Percentiles rank a stretch among this genome's conserved stretches.
These are phyloP conservation scores for Myrmophylax atrothorax DNA, from an alignment of 2,113 vertebrate species.

Conservation along the genomic window DNA sequence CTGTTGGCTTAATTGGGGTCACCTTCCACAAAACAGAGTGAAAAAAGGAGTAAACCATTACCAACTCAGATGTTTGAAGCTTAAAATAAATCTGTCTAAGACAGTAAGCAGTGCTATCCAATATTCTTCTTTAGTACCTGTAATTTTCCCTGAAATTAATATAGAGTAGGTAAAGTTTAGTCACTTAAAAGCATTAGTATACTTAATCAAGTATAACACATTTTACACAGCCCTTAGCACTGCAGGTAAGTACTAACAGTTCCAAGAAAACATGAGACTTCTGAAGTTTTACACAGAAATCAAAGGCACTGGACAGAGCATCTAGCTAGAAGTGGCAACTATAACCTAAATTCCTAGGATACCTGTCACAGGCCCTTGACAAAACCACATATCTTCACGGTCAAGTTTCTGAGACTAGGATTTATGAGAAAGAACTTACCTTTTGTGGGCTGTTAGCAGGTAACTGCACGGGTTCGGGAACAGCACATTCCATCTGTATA, in stretches of 20 bases:
- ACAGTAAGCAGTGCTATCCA: neutral
- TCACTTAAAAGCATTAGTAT: neutral
- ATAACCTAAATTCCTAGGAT: neutral
- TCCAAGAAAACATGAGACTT: neutral
- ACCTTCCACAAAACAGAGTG: neutral
- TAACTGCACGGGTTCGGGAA: constrained; percentile 56
- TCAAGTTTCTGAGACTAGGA: neutral
- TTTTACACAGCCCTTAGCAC: neutral
- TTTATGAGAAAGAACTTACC: constrained; percentile 45
- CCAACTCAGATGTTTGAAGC: neutral
- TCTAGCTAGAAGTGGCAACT: neutral
- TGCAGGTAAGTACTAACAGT: neutral
- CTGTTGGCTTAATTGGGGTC: neutral
- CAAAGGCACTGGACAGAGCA: neutral
- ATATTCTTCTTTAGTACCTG: neutral
- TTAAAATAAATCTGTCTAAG: neutral
- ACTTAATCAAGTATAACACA: neutral
- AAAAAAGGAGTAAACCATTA: neutral
- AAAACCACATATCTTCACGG: rapidly evolving
- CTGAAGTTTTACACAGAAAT: neutral
- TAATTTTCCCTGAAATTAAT: neutral
- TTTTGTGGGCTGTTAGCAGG: constrained; percentile 71
- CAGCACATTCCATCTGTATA: constrained; percentile 53
- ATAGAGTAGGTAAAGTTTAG: neutral
- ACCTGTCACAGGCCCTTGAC: neutral